Conservation (phyloP, 2,797 vertebrate genomes). For the Mormyrops attenuatus region DNA sequence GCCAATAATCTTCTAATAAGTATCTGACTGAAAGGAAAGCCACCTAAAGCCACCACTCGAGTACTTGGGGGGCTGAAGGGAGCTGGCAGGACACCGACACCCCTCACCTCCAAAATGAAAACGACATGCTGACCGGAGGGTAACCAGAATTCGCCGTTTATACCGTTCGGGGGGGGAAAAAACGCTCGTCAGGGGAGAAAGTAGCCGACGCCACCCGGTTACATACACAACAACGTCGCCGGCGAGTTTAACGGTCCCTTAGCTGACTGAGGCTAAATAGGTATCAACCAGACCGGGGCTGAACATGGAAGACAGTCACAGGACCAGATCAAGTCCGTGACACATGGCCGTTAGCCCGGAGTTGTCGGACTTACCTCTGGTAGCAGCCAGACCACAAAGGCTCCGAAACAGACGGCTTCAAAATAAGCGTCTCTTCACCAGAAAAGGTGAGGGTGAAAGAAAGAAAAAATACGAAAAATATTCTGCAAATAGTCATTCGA, state of each 20-base stretch:
- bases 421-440: neutral
- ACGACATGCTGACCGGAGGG: neutral
- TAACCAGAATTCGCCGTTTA: neutral
- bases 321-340: neutral
- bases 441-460: neutral
- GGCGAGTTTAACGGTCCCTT: neutral
- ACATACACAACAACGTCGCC: neutral
- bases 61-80: neutral
- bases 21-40: neutral
- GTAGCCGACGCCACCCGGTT: neutral
- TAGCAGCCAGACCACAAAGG: neutral
- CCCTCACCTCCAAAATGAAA: neutral
- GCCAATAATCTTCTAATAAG: neutral
- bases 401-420: neutral
- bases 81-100: neutral
- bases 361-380: neutral
- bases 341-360: neutral
- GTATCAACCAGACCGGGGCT: neutral
- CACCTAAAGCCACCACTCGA: neutral
- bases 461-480: neutral
- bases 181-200: neutral
- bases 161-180: neutral
- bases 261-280: neutral
- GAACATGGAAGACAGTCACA: neutral
- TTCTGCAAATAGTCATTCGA: neutral